Conservation (phyloP, 2,113 vertebrate genomes). For the Peromyscus leucopus region DNA sequence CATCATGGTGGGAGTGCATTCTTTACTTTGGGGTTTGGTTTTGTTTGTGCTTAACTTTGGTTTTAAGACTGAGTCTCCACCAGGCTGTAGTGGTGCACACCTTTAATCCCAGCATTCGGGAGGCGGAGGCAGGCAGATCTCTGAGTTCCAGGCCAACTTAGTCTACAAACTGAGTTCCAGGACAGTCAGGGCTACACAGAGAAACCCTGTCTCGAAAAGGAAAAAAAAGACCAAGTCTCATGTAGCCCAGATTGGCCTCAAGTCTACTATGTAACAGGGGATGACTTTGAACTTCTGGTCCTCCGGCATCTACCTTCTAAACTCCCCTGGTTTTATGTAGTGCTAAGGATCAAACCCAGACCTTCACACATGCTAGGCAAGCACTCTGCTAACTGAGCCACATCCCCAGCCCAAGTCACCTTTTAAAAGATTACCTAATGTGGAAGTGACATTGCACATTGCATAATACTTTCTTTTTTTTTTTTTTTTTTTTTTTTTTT, state of each 20-base stretch:
- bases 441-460: slow-evolving; percentile 31
- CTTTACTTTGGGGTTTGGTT: neutral
- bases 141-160: neutral
- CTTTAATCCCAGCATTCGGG: neutral
- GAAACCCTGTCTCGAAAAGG: neutral
- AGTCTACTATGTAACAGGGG: neutral
- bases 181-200: neutral
- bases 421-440: slow-evolving; percentile 39
- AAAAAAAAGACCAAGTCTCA: neutral
- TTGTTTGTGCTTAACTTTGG: neutral
- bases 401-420: neutral
- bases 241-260: neutral
- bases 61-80: neutral
- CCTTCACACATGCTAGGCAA: neutral
- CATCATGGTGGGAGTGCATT: neutral
- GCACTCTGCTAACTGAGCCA: neutral
- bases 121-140: neutral
- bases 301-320: neutral
- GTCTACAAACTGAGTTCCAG: neutral
- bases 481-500: too few species aligned
- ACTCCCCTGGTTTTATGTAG: neutral
- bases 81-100: neutral
- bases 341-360: neutral
- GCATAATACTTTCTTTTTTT: neutral
- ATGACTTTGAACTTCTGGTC: neutral